Percentiles rank a stretch among this genome's conserved stretches.
These are phyloP conservation scores for Orcinus orca DNA, from an alignment of 2,113 vertebrate genomes.

Conservation along the genomic window DNA sequence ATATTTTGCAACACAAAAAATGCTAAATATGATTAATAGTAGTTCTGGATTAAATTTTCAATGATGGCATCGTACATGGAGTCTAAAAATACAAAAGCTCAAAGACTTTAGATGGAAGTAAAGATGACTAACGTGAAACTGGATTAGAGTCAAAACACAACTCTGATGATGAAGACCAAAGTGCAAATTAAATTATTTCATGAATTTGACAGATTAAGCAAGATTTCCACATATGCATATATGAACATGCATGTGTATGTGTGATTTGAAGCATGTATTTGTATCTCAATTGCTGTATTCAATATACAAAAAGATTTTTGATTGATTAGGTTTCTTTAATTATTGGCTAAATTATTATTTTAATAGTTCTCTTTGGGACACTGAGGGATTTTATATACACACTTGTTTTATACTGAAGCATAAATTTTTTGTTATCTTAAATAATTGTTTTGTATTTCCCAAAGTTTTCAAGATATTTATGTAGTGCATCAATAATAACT, in stretches of 20 bases:
- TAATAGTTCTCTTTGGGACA: neutral
- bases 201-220: neutral
- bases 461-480: neutral
- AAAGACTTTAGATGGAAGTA: neutral
- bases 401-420: neutral
- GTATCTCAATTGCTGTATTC: neutral
- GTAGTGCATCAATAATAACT: neutral
- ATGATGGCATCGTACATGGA: neutral
- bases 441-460: neutral
- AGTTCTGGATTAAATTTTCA: neutral
- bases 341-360: neutral
- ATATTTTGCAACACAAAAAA: neutral
- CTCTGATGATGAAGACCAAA: neutral
- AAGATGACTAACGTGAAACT: neutral
- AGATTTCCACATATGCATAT: neutral
- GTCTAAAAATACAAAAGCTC: neutral
- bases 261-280: neutral
- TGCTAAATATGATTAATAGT: neutral
- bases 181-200: neutral
- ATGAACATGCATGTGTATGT: neutral
- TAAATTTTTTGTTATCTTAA: neutral
- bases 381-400: neutral
- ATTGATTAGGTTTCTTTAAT: neutral
- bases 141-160: neutral
- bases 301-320: neutral